Conservation (phyloP, 2,888 invertebrate species). For the Acrobasis consociella region DNA sequence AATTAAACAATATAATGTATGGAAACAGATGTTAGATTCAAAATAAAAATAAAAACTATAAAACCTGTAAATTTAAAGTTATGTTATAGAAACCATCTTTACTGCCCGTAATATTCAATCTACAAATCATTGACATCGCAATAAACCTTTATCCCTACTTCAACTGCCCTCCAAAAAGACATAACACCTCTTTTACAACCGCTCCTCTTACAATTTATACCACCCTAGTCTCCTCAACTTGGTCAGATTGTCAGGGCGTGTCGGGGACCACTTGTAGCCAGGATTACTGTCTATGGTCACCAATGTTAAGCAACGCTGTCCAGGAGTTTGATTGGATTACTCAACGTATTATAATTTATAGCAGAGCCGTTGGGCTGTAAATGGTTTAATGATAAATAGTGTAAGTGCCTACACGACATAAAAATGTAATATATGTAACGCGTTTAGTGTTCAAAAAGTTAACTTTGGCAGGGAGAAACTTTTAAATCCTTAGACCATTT, state of each 20-base stretch:
- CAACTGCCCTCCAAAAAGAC: not conserved
- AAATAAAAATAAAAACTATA: no score
- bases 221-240: constrained; percentile 34
- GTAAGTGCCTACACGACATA: no score
- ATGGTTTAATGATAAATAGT: no score
- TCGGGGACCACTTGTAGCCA: constrained; percentile 29
- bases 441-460: no score
- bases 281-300: constrained; percentile 33
- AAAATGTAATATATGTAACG: no score
- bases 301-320: constrained; percentile 30
- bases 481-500: no score
- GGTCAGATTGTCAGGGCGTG: constrained; percentile 24
- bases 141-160: not conserved
- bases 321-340: constrained; percentile 36
- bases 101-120: not conserved
- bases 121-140: not conserved
- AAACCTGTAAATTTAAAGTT: not conserved
- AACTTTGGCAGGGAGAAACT: no score
- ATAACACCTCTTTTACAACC: not conserved
- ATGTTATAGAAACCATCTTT: not conserved
- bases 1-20: no score
- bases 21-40: no score
- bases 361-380: no score
- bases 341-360: constrained; percentile 13
- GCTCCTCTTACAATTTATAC: constrained; percentile 22